Conservation (phyloP, 2,113 vertebrate genomes). For the Hylia prasina region DNA sequence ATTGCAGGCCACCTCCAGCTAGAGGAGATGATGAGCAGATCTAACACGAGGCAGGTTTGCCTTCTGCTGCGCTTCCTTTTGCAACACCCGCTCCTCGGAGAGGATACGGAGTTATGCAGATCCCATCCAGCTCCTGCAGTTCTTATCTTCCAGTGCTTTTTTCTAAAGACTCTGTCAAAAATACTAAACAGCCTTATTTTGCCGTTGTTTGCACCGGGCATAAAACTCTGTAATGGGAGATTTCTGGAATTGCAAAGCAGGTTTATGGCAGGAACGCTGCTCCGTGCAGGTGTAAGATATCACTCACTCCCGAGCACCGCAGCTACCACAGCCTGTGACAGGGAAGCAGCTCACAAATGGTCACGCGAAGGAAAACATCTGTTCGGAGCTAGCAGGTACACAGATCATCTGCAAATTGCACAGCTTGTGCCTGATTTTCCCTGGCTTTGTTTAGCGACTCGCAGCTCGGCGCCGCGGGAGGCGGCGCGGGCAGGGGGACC, state of each 20-base stretch:
- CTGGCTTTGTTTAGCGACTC: background rate
- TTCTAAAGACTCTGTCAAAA: background rate
- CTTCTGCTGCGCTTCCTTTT: background rate
- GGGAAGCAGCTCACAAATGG: constrained; percentile 40
- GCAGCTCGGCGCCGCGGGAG: background rate
- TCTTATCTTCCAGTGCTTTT: background rate
- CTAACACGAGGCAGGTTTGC: background rate
- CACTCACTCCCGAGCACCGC: background rate
- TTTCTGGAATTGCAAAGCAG: background rate
- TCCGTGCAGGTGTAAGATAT: constrained; percentile 24
- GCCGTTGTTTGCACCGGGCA: background rate
- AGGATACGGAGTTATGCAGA: accelerated
- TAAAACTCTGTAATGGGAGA: background rate
- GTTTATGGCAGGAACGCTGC: background rate
- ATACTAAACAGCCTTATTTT: background rate
- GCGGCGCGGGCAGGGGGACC: background rate
- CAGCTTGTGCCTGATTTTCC: constrained; percentile 9
- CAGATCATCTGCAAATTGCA: constrained; percentile 38
- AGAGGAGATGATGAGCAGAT: background rate
- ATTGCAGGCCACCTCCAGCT: background rate
- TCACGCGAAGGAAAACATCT: constrained; percentile 45
- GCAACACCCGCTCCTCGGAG: background rate
- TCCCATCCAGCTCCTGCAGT: background rate
- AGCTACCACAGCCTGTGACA: constrained; percentile 9
- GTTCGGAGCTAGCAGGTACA: constrained; percentile 35